Base-by-base conservation (phyloP, 2,888 invertebrate species). In the Bruchidius siliquastri region DNA sequence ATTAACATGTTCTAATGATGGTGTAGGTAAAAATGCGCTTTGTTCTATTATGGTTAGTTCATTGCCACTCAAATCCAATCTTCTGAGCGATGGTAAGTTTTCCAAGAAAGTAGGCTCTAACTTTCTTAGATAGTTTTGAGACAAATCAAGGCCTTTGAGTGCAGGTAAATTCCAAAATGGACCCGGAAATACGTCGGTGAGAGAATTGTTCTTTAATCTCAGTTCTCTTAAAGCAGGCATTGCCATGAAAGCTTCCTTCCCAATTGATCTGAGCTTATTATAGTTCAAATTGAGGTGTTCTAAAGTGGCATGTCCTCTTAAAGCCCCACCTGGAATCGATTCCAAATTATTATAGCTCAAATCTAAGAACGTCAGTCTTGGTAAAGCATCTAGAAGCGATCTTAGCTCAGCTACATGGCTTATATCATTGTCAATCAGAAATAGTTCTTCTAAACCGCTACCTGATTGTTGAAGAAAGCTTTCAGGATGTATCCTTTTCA, bases 101-200 rank as follows among this genome's bases (percentile, higher is more conserved):
- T 90, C 90, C 67, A 95, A 84, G n/a, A 95, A 86, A 73, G 91
- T 89, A 0, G 93, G 91, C 81, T 94, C 93, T 21, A 96, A 84
- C 21, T 90, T 89, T 75, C 91, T 89, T 79, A 94, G 92, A 76
- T 90, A 91, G 83, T 96, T 96, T 74, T 89, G 88, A 0, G 95
- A 92, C 67, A 96, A 86, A 87, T 96, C 96, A 74, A 96, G 86
- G 0, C 96, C 96, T 88, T 95, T 96, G 2, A 96, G 87, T 8
- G 92, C 92, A 0, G 95, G 95, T 69, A 96, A 87, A 87, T 95
- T 93, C 95, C 95, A 96, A 82, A 93, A 92, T 0, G 95, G 95
- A 71, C 91, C 90, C 76, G 92, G 92, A 70, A 92, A 87, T 72
- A 91, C 88, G 83, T 94, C 93, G 0, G 91, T 90, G 30, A 97